Evolutionary conservation across 92 coral and sea anemone genomes (phyloP), one percentile per base, ranked within the genome.

Genomic region (Siderastrea siderea): DNA sequence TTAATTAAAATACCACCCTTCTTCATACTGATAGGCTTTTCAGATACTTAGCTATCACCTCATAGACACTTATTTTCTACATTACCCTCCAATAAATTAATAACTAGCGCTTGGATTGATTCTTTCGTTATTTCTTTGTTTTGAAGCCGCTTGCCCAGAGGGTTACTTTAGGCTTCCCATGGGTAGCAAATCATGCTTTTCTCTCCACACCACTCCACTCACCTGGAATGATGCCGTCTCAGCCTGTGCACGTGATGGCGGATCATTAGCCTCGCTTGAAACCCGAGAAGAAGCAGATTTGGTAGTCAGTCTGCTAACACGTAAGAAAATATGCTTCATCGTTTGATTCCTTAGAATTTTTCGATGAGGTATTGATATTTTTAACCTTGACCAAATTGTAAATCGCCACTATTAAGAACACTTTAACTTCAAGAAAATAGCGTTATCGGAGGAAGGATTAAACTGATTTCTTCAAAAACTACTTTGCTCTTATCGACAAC

Each of bases 161-260:
- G 92, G 91, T 15, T 95, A 72, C 71, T 71, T 9, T 26, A 71
- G 61, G 57, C 48, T 71, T 1, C 76, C 85, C 2, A 14, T 51
- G 53, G 85, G 85, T 4, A 67, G 71, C 11, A 91, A 85, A 60
- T 87, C 95, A 47, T 95, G 98, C 78, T 90, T 87, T 67, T 69
- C 89, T 15, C 86, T 68, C 72, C 89, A 70, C 58, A 74, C 60
- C 19, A 85, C 86, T 9, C 86, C 95, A 44, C 53, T 52, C 57
- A 87, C 92, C 60, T 94, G 98, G 98, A 95, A 81, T 16, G 81
- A 81, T 19, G 98, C 98, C 10, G 82, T 95, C 45, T 75, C 76
- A 8, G 63, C 43, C 44, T 95, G 98, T 50, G 98, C 98, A n/a
- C 88, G 86, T 3, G 90, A 90, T 59, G 91, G 77, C 7, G 96